phyloP scores from a whole-genome alignment of 1,140 invertebrate genomes.

The Stratiolaelaps scimitus region DNA sequence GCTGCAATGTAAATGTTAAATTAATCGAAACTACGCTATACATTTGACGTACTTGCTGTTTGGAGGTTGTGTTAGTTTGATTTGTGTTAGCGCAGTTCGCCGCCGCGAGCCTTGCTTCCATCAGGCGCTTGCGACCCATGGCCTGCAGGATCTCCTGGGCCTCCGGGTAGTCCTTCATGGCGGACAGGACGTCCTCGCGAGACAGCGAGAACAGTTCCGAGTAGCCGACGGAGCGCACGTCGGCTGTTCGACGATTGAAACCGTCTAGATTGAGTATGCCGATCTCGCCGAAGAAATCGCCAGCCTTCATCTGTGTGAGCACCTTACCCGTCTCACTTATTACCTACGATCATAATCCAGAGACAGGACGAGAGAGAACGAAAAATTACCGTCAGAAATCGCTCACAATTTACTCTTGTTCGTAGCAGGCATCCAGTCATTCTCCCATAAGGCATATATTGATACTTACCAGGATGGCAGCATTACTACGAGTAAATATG shows the following conservation, averaged over 20 bases:
- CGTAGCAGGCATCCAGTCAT: no score
- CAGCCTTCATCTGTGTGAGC: slow-evolving; percentile 87
- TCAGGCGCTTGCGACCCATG: slow-evolving; percentile 67
- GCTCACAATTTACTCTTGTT: no score
- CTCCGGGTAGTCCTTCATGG: slow-evolving; percentile 92
- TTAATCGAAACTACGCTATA: no score
- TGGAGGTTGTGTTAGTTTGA: slow-evolving; percentile 30
- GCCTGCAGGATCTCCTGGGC: slow-evolving; percentile 74
- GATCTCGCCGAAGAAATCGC: slow-evolving; percentile 95
- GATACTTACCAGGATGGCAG: neutral
- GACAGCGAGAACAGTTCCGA: slow-evolving; percentile 88
- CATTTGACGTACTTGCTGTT: slow-evolving; percentile 4
- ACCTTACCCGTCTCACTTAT: slow-evolving; percentile 75
- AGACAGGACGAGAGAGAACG: no score
- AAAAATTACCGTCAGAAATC: no score
- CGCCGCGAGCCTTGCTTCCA: slow-evolving; percentile 54
- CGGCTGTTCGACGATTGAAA: slow-evolving; percentile 84
- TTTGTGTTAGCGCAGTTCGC: neutral
- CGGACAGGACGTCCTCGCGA: slow-evolving; percentile 79
- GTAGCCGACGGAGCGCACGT: slow-evolving; percentile 87
- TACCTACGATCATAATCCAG: neutral
- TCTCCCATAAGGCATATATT: no score
- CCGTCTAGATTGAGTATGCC: slow-evolving; percentile 90
- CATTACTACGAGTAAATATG: neutral
- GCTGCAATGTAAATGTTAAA: no score